Evolutionary conservation across 2,113 vertebrate species (phyloP).

Genomic region (Campylomormyrus numenius): DNA sequence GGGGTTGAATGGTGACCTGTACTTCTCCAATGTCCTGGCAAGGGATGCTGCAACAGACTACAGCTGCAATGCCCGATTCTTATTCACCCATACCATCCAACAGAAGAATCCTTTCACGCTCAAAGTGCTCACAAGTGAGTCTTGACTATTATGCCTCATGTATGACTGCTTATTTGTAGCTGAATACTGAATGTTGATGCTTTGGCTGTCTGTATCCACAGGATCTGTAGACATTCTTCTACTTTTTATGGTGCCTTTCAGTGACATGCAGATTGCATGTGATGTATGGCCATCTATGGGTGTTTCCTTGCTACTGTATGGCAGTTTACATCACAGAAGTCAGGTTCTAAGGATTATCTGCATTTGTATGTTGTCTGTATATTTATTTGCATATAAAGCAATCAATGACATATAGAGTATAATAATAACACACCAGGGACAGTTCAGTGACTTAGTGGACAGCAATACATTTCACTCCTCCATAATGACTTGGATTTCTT

Average conservation of each 20-base stretch:
- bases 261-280: not conserved
- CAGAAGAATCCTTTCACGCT: slow-evolving; percentile 94
- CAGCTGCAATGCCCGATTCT: slow-evolving; percentile 93
- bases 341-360: not conserved
- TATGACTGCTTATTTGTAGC: not conserved
- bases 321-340: not conserved
- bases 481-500: not conserved
- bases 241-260: not conserved
- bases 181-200: not conserved
- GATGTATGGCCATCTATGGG: slow-evolving; percentile 11
- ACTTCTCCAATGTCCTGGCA: slow-evolving; percentile 87
- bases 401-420: not conserved
- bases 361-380: not conserved
- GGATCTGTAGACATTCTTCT: not conserved
- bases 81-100: slow-evolving; percentile 95
- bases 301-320: too few relatives aligned
- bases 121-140: slow-evolving; percentile 90
- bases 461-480: not conserved
- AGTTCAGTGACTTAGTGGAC: not conserved
- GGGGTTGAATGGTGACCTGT: slow-evolving; percentile 89
- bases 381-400: not conserved
- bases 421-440: not conserved
- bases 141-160: not conserved
- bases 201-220: not conserved
- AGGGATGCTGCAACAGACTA: slow-evolving; percentile 83